These are phyloP conservation scores for Achlya flavicornis DNA, from an alignment of 2,888 invertebrate genomes.

Conservation along the genomic window DNA sequence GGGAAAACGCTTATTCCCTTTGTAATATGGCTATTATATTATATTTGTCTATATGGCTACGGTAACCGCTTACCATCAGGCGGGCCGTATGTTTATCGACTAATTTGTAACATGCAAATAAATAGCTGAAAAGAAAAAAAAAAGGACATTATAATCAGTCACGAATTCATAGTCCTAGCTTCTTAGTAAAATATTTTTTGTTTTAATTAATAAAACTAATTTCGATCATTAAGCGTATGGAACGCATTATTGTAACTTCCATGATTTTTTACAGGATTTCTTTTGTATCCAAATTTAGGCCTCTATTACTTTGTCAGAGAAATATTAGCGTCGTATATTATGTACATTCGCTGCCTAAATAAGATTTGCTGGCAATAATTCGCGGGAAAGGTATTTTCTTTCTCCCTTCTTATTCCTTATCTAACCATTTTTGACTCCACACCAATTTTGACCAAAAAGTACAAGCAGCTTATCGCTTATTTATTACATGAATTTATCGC, in stretches of 20 bases:
- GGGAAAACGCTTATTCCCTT: no score
- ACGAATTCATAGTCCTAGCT: background rate
- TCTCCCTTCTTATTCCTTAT: no score
- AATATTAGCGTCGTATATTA: constrained; percentile 3
- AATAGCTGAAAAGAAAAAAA: background rate
- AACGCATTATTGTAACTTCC: background rate
- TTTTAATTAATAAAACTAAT: constrained; percentile 3
- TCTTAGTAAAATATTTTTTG: constrained; percentile 5
- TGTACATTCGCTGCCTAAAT: constrained; percentile 1
- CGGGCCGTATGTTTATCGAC: no score
- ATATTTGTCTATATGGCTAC: no score
- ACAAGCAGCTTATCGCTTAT: no score
- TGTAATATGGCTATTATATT: no score
- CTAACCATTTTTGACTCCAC: no score
- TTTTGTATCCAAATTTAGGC: background rate
- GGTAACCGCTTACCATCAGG: no score
- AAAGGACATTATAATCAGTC: background rate
- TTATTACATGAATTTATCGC: no score
- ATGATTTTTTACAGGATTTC: background rate
- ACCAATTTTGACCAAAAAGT: no score
- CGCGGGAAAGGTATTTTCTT: no score
- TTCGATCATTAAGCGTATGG: background rate
- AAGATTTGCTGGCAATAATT: background rate
- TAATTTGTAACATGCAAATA: background rate
- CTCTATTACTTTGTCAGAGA: constrained; percentile 7